Conservation (phyloP, 2,797 vertebrate species). For the Pithecia hirsuta region DNA sequence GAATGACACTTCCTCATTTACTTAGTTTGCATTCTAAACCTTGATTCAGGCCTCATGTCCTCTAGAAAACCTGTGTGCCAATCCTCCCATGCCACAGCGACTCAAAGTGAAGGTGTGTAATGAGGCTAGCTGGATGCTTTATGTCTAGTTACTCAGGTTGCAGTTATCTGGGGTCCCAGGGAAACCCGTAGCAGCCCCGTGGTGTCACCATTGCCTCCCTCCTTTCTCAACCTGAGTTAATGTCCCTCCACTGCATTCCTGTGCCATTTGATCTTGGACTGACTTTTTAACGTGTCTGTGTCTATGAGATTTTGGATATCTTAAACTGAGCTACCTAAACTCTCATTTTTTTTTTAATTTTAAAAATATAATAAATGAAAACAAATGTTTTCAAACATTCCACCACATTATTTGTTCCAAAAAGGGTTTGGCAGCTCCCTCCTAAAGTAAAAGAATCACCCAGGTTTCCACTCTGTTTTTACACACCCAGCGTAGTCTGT, state of each 20-base stretch:
- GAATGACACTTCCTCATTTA: neutral
- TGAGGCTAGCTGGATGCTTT: neutral
- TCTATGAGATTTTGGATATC: neutral
- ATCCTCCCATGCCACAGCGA: neutral
- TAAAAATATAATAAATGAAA: neutral
- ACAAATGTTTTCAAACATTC: neutral
- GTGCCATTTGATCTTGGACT: neutral
- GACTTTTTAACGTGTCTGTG: neutral
- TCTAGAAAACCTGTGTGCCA: neutral
- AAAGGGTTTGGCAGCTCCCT: neutral
- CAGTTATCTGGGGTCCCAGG: too few species aligned
- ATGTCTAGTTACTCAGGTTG: neutral
- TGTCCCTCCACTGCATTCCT: neutral
- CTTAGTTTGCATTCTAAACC: neutral
- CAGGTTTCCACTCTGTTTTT: neutral
- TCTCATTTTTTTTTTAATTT: neutral
- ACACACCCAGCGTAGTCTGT: neutral
- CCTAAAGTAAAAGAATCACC: neutral
- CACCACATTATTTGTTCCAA: neutral
- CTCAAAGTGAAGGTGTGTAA: neutral
- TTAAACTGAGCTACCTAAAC: neutral
- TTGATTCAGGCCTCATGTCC: neutral
- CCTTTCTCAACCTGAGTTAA: neutral
- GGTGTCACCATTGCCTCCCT: neutral
- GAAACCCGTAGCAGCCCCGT: too few species aligned